phyloP scores from a whole-genome alignment of 23 tunicate species.

The Phallusia fumigata region DNA sequence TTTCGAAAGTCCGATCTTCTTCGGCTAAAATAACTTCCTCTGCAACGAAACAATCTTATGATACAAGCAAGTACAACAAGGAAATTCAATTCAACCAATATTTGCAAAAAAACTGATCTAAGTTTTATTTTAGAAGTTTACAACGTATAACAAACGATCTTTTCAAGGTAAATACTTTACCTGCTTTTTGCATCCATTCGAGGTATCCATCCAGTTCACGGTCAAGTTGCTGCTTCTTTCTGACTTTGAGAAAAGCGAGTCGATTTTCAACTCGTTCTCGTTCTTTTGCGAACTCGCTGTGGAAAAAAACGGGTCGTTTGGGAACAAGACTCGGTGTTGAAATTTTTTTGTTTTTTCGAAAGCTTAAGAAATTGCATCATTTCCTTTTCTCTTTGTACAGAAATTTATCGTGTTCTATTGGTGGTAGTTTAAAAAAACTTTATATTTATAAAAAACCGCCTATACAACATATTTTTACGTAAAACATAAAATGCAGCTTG shows the following conservation, averaged over 20 bases:
- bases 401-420: too few species aligned
- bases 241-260: slow-evolving; percentile 83
- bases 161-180: slow-evolving; percentile 17
- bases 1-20: slow-evolving; percentile 69
- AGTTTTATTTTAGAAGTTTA: too few species aligned
- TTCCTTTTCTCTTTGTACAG: too few species aligned
- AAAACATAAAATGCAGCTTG: too few species aligned
- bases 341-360: not conserved
- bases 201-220: slow-evolving; percentile 90
- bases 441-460: too few species aligned
- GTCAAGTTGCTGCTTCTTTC: slow-evolving; percentile 85
- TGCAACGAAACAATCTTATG: slow-evolving; percentile 24
- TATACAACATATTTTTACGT: too few species aligned
- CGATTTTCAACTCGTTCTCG: slow-evolving; percentile 98
- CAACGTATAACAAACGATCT: too few species aligned
- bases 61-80: too few species aligned
- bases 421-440: too few species aligned
- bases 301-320: not conserved
- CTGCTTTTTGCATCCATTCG: slow-evolving; percentile 98
- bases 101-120: too few species aligned
- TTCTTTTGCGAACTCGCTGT: slow-evolving; percentile 98
- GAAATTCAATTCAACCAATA: too few species aligned
- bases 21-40: slow-evolving; percentile 92
- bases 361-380: not conserved
- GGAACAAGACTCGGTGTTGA: too few species aligned